Evolutionary conservation across 2,797 vertebrate species (phyloP), one percentile per base, ranked within the genome.

Genomic region (Melanotaenia pygmaea): DNA sequence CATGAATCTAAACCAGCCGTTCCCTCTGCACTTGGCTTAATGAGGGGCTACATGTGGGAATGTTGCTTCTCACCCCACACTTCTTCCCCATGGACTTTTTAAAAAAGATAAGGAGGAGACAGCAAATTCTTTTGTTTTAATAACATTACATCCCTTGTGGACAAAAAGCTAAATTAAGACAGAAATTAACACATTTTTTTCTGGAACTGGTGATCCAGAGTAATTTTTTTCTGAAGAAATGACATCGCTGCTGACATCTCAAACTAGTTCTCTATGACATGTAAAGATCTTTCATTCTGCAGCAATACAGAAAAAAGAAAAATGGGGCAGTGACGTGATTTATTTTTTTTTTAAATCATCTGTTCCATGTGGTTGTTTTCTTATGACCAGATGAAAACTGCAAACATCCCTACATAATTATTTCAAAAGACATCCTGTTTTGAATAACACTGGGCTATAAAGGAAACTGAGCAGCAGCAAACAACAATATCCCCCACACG

Each of bases 381-480:
- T 60, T 73, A 80, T 71, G 85, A 85, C 87, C 86, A 80, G 85
- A 92, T 87, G 72, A 89, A 90, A 93, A 45, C 91, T 88, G 79
- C 91, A 88, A 92, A 94, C 92, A 94, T 91, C 89, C 89, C 80
- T 9, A 26, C 57, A 54, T 83, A 82, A 86, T 93, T 89, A 86
- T 90, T 91, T 91, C 81, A 91, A 88, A 90, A 91, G 91, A 85
- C 87, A 90, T 93, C 91, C 92, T 94, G 93, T 91, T 93, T 90
- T 90, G 88, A 91, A 85, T 90, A 83, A 87, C 74, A 61, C 20
- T 77, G 68, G 57, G 70, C 77, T 83, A 70, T 73, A 86, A 80
- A 88, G 85, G 83, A 86, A 88, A 85, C 77, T 57, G 65, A 45
- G 9, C 28, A 8, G 71, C 83, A 74, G 84, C 89, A 89, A 90